Evolutionary conservation across 2,113 vertebrate genomes (phyloP), one percentile per base, ranked within the genome.

Genomic region (Melanerpes formicivorus): DNA sequence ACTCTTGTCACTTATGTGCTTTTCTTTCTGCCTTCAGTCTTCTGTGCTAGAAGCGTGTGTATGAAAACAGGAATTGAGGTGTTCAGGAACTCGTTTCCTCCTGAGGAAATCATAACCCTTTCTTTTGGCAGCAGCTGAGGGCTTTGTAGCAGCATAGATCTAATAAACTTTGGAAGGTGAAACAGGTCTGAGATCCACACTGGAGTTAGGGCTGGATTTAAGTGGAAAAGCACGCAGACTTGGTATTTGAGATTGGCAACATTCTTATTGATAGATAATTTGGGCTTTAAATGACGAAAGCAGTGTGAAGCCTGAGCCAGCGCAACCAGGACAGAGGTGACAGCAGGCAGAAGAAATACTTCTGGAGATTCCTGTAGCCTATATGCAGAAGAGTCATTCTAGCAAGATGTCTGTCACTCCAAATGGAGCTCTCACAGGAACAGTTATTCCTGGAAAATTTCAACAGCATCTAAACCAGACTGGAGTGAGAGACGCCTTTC

Each of bases 11-110:
- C 91, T 73, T 92, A 72, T 84, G 94, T 90, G 37, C 37, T 85
- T 81, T 70, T 30, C 46, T 84, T 76, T 63, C 42, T 88, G 64
- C 50, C 9, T 65, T 87, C 25, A 7, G 69, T 92, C 69, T 87
- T 75, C 55, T 50, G 3, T 2, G 2, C 17, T 92, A 86, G 82
- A 89, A 93, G 88, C 3, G 10, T 30, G 22, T 18, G 62, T 46
- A 72, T 60, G 89, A 90, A 96, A 93, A 76, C 66, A 88, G 40
- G 29, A 62, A 70, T 94, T 93, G 30, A 62, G 65, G 46, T 64
- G 55, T 30, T 79, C 32, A 37, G 72, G 48, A 88, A 18, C 70
- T 78, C 44, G 52, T 73, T 80, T 72, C 63, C 40, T 86, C 62
- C 90, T 40, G 63, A 55, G 54, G 84, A 94, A 93, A 90, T 64